These are phyloP conservation scores for Ochotona curzoniae DNA, from an alignment of 2,113 vertebrate species.

Conservation along the genomic window DNA sequence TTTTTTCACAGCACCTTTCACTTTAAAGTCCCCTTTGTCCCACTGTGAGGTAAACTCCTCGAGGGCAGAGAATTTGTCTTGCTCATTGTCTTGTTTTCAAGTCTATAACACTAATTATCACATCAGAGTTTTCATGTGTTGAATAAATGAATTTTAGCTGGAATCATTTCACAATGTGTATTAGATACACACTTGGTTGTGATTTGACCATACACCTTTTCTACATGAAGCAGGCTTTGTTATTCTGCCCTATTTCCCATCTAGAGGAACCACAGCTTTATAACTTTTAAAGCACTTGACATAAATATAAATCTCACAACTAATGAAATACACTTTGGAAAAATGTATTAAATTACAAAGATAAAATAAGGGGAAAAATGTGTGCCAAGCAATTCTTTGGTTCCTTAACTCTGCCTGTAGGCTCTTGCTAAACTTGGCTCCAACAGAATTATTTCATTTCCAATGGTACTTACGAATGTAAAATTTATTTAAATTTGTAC, in stretches of 20 bases:
- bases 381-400: background rate
- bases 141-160: background rate
- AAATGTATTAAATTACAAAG: background rate
- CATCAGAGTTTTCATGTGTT: background rate
- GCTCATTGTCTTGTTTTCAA: background rate
- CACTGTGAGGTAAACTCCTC: background rate
- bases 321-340: background rate
- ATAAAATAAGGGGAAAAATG: background rate
- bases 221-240: background rate
- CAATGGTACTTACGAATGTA: background rate
- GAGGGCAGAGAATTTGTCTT: background rate
- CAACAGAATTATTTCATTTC: background rate
- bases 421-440: background rate
- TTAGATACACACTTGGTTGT: background rate
- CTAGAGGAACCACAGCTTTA: background rate
- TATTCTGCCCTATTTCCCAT: background rate
- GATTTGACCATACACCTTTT: background rate
- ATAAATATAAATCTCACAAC: background rate
- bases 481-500: background rate
- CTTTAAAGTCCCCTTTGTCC: background rate
- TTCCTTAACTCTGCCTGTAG: background rate
- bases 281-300: background rate
- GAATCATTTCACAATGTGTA: background rate
- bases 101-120: background rate
- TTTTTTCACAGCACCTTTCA: background rate